phyloP scores from a whole-genome alignment of 2,888 invertebrate species.

The Drosophila setosimentum region DNA sequence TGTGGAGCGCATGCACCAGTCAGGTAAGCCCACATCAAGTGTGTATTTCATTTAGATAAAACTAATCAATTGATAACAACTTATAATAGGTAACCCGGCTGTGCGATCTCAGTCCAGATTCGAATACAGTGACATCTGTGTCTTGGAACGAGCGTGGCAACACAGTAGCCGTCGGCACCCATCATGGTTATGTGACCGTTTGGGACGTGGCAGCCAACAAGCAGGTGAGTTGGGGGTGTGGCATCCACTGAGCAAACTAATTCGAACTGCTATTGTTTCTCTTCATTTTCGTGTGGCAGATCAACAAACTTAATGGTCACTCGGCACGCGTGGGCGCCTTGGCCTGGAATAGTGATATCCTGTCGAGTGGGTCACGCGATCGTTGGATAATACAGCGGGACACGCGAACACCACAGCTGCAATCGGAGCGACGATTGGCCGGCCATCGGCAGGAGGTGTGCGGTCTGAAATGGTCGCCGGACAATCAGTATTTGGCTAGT shows the following conservation, averaged over 20 bases:
- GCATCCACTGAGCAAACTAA: background rate
- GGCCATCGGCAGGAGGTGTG: constrained; percentile 99
- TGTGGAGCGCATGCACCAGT: constrained; percentile 99
- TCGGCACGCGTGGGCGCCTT: constrained; percentile 96
- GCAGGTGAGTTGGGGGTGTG: constrained; percentile 86
- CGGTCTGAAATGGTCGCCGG: constrained; percentile 99
- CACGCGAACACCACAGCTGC: constrained; percentile 92
- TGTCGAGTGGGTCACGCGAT: constrained; percentile 98
- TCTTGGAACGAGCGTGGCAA: constrained; percentile 99
- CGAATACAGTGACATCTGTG: constrained; percentile 98
- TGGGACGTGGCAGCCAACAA: constrained; percentile 99
- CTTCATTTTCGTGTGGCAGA: constrained; percentile 84
- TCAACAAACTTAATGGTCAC: constrained; percentile 96
- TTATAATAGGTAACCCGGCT: constrained; percentile 91
- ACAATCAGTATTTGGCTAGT: constrained; percentile 98
- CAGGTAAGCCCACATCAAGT: constrained; percentile 87
- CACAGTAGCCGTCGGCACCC: constrained; percentile 98
- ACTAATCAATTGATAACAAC: background rate
- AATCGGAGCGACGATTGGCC: constrained; percentile 92
- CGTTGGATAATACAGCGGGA: constrained; percentile 97
- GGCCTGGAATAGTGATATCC: constrained; percentile 98
- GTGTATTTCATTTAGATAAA: constrained; percentile 86
- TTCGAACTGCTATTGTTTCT: background rate
- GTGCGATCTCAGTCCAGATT: constrained; percentile 97
- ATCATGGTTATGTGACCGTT: constrained; percentile 98